Evolutionary conservation across 2,888 invertebrate species (phyloP), one percentile per base, ranked within the genome.

Genomic region (Dynastes grantii): DNA sequence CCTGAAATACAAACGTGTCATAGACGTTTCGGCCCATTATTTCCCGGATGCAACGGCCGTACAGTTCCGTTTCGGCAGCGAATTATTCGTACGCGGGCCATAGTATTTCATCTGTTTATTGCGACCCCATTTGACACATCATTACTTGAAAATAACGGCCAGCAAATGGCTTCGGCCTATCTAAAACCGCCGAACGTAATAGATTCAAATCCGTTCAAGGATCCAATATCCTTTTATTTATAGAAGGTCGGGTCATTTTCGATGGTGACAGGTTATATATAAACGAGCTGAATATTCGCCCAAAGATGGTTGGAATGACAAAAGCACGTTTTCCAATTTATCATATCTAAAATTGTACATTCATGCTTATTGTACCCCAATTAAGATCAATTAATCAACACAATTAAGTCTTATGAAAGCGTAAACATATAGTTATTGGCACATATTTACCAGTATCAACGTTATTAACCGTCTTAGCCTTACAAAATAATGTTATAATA

Each of bases 161-260:
- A 27, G 68, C 29, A 51, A 68, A 68, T 68, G 51, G 68, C 51
- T 51, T 51, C 9, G 51, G 68, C 9, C 68, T 13, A 32, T 68
- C 51, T n/a, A 13, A 51, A 68, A 68, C 68, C 68, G 68, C 68
- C 27, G 49, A 53, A 68, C 51, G 51, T 51, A 68, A 68, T 68
- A 68, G 68, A 68, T 68, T 68, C 68, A 68, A 68, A 68, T 68
- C 68, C 68, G 49, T 68, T 51, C 51, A 49, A 68, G 68, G 51
- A 68, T 68, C 51, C 68, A 68, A 68, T 68, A 51, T 68, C 68
- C 27, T 51, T 68, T 68, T 68, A 68, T 68, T 68, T 68, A 68
- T 68, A 63, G 63, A 29, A 22, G 32, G 63, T 63, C 32, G 63
- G 13, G 32, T 63, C 63, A 32, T 63, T 32, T 11, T 32, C 13